Percentiles rank a stretch among this genome's conserved stretches.
Evolutionary conservation across 92 coral and sea anemone genomes (phyloP).

Genomic region (Desmophyllum pertusum): DNA sequence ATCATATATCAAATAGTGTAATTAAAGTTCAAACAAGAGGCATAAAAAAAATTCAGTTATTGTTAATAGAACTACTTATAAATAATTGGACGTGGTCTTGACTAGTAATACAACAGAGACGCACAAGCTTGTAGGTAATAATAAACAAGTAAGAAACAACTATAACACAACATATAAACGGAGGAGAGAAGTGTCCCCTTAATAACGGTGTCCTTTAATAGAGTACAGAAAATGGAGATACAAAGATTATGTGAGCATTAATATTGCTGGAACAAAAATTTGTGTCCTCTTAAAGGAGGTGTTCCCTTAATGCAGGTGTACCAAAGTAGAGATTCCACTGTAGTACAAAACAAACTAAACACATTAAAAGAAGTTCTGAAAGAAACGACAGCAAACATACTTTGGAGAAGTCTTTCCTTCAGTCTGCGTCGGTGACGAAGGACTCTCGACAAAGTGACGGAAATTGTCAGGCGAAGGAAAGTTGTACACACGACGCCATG

Average conservation of each 20-base stretch:
- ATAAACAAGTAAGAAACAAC: neutral
- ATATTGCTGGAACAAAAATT: too few species aligned
- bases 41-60: too few species aligned
- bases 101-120: neutral
- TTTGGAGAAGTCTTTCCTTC: slow-evolving; percentile 26
- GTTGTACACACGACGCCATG: slow-evolving; percentile 27
- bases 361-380: slow-evolving; percentile 10
- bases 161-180: neutral
- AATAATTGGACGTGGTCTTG: neutral
- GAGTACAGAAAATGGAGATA: too few species aligned
- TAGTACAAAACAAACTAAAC: too few species aligned
- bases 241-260: too few species aligned
- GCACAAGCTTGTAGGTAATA: neutral
- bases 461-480: slow-evolving; percentile 45
- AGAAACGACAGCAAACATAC: slow-evolving; percentile 18
- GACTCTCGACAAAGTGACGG: slow-evolving; percentile 21
- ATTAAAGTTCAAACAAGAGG: too few species aligned
- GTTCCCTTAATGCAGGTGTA: too few species aligned
- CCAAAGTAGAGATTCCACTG: too few species aligned
- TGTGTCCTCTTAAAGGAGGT: too few species aligned
- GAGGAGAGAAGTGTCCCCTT: neutral
- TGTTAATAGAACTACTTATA: neutral
- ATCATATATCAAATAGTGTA: too few species aligned
- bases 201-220: too few species aligned
- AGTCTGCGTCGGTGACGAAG: slow-evolving; percentile 18